Base-by-base conservation (phyloP, 2,113 vertebrate genomes). In the Halcyon senegalensis region DNA sequence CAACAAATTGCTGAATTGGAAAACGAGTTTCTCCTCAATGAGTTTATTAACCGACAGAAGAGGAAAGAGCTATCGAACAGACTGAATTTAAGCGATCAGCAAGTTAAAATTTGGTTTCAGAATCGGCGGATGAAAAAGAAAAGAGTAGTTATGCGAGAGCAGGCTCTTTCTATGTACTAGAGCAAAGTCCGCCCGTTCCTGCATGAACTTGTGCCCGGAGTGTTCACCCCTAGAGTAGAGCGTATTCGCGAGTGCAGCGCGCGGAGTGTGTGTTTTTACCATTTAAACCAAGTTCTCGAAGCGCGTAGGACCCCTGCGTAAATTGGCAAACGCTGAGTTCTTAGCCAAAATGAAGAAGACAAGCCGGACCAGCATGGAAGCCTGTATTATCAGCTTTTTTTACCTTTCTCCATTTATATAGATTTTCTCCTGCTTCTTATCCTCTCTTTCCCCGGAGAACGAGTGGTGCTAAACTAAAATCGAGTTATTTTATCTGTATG, bases 41-140 rank as follows among this genome's bases (percentile, higher is more conserved):
- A 99, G 96, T 99, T 99, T 96, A 99, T 99, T 97, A 99, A 99
- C 97, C 98, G 99, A 84, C 99, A 99, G 97, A 99, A 99, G 96
- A 98, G 99, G 75, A 99, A 99, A 85, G 99, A 99, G 91, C 97
- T 99, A 77, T 99, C 99, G 33, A 98, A 99, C 94, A 99, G 98
- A 98, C 98, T 99, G 96, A 98, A 99, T 94, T 98, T 99, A 96
- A 99, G 99, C 88, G 99, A 99, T 93, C 99, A 99, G 89, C 99
- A 99, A 98, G 99, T 99, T 95, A 99, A 99, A 98, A 99, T 99
- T 79, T 99, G 99, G 99, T 99, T 99, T 98, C 99, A 99, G 96
- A 99, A 99, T 81, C 98, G 99, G 68, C 98, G 99, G 55, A 99
- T 99, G 99, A 99, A 99, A 98, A 99, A 99, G 98, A 99, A 99